These are phyloP conservation scores for Nannospalax galili DNA, from an alignment of 2,113 vertebrate genomes.

Conservation along the genomic window DNA sequence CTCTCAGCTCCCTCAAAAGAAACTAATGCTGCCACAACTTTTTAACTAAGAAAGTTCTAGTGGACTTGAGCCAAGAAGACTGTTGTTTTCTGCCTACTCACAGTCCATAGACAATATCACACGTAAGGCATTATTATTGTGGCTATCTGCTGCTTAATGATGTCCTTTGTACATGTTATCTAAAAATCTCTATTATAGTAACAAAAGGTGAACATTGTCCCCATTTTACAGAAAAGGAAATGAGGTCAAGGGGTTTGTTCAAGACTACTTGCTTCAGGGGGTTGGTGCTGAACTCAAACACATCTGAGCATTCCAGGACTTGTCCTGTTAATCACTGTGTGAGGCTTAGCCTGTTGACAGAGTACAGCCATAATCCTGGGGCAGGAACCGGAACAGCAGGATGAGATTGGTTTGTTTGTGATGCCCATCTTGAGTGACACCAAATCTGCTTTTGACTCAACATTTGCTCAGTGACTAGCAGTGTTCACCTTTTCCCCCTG, in stretches of 20 bases:
- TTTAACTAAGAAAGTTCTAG: neutral
- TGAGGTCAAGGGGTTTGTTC: neutral
- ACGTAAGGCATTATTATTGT: neutral
- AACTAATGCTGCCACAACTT: neutral
- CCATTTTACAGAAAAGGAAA: neutral
- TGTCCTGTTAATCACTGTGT: neutral
- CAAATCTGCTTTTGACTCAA: conserved; percentile 40
- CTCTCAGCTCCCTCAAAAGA: neutral
- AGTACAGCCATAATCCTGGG: neutral
- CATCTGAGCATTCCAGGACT: neutral
- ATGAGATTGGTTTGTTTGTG: neutral
- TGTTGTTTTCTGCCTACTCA: neutral
- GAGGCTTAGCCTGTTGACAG: neutral
- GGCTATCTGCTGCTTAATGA: neutral
- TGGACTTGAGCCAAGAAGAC: neutral
- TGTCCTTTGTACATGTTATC: neutral
- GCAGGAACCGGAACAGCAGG: neutral
- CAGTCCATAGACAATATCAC: neutral
- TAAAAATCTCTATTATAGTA: neutral
- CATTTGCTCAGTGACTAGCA: conserved; percentile 52
- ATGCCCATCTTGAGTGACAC: neutral
- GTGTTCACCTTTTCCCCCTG: neutral
- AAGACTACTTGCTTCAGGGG: no score
- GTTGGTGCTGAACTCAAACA: neutral
- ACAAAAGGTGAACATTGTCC: neutral